These are phyloP conservation scores for Cygnus buccinator DNA, from an alignment of 2,113 vertebrate genomes.

Conservation along the genomic window DNA sequence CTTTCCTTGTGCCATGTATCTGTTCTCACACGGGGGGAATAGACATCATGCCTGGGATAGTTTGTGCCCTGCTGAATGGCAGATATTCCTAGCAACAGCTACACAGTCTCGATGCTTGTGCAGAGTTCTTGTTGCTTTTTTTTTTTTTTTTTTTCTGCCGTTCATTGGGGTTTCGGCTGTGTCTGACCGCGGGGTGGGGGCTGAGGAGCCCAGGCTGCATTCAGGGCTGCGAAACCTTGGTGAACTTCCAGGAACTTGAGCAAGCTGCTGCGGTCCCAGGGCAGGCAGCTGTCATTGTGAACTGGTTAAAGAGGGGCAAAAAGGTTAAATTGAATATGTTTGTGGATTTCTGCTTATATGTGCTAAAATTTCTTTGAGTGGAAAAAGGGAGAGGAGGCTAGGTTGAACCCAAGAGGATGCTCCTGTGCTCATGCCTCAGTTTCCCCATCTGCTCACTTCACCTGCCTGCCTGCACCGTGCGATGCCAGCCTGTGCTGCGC, in stretches of 20 bases:
- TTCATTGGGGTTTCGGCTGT: neutral
- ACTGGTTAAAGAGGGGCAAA: neutral
- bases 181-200: neutral
- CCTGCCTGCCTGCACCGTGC: rapidly evolving
- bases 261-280: neutral
- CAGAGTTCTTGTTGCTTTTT: neutral
- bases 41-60: neutral
- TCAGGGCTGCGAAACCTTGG: neutral
- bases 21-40: neutral
- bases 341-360: neutral
- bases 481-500: rapidly evolving
- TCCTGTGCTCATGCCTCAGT: neutral
- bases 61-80: neutral
- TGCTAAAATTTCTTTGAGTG: neutral
- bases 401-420: neutral
- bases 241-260: neutral
- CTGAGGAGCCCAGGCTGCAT: neutral
- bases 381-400: neutral
- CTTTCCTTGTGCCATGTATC: rapidly evolving
- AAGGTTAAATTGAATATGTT: rapidly evolving
- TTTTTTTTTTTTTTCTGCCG: neutral
- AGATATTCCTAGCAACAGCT: neutral
- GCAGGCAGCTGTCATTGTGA: rapidly evolving
- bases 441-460: neutral
- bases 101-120: too few relatives aligned